These are phyloP conservation scores for Leptosomus discolor DNA, from an alignment of 2,113 vertebrate species.

Conservation along the genomic window DNA sequence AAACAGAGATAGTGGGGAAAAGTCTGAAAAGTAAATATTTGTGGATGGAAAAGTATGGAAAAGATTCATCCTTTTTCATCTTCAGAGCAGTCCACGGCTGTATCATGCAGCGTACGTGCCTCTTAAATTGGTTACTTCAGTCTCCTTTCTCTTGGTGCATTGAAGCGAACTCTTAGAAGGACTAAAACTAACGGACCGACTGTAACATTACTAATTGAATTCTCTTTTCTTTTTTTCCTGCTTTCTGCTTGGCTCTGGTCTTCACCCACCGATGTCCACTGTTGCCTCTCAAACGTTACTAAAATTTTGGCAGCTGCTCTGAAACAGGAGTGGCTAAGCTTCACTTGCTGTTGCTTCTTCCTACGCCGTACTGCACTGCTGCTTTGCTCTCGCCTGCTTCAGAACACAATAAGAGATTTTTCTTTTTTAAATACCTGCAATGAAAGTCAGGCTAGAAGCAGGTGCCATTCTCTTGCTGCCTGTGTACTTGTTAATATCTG, in stretches of 20 bases:
- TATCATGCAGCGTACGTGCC: background rate
- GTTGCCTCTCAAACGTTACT: slow-evolving; percentile 77
- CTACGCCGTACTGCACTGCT: slow-evolving; percentile 41
- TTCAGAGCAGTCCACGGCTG: background rate
- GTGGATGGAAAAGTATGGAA: slow-evolving; percentile 13
- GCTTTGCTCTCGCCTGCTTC: slow-evolving; percentile 71
- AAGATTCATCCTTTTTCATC: background rate
- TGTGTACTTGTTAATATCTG: slow-evolving; percentile 88
- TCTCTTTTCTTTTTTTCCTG: slow-evolving; percentile 55
- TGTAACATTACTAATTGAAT: slow-evolving; percentile 69
- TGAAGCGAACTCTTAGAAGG: slow-evolving; percentile 48
- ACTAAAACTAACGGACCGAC: slow-evolving; percentile 54
- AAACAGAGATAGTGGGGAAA: background rate
- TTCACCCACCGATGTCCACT: slow-evolving; percentile 66
- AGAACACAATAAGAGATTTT: slow-evolving; percentile 51
- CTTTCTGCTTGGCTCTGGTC: slow-evolving; percentile 73
- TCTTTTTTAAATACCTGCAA: slow-evolving; percentile 37
- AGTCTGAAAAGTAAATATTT: slow-evolving; percentile 51
- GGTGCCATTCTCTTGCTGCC: slow-evolving; percentile 85
- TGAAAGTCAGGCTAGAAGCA: slow-evolving; percentile 84
- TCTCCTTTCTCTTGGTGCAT: slow-evolving; percentile 34
- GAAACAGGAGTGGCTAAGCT: slow-evolving; percentile 57
- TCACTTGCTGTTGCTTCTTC: slow-evolving; percentile 43
- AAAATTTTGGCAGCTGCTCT: slow-evolving; percentile 68
- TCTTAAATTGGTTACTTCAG: slow-evolving; percentile 62